A percentile compares a stretch with the other conserved stretches of the same genome.
These are phyloP conservation scores for Rhingia rostrata DNA, from an alignment of 2,888 invertebrate species.

Conservation along the genomic window DNA sequence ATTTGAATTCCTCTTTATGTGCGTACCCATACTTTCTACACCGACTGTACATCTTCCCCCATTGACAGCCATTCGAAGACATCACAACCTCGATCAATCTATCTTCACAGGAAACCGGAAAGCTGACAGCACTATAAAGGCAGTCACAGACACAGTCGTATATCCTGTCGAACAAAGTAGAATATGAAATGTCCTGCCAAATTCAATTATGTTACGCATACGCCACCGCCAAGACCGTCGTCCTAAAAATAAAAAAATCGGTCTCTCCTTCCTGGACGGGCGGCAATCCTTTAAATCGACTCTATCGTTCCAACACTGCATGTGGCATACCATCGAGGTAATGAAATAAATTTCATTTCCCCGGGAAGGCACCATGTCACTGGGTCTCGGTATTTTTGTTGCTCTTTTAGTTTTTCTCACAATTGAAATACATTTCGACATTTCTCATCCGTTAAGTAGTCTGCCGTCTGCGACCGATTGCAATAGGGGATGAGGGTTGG, in stretches of 20 bases:
- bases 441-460: slow-evolving; percentile 57
- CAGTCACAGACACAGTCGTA: slow-evolving; percentile 19
- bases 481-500: slow-evolving; percentile 23
- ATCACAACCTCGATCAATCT: slow-evolving; percentile 47
- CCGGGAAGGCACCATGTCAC: slow-evolving; percentile 59
- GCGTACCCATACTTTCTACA: neutral
- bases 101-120: slow-evolving; percentile 11
- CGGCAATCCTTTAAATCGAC: neutral
- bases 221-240: slow-evolving; percentile 34
- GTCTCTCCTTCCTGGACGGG: neutral
- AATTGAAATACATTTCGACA: slow-evolving; percentile 40
- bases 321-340: slow-evolving; percentile 50
- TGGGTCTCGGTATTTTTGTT: slow-evolving; percentile 21
- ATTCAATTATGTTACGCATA: slow-evolving; percentile 65
- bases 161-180: slow-evolving; percentile 32
- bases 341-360: slow-evolving; percentile 68
- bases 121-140: slow-evolving; percentile 15
- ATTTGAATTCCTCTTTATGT: neutral
- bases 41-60: slow-evolving; percentile 2
- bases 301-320: slow-evolving; percentile 32
- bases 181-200: slow-evolving; percentile 29
- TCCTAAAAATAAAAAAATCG: neutral
- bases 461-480: slow-evolving; percentile 54
- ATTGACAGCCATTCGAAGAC: neutral
- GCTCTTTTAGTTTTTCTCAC: neutral